Evolutionary conservation across 2,888 invertebrate species (phyloP).

Genomic region (Diarsia mendica): DNA sequence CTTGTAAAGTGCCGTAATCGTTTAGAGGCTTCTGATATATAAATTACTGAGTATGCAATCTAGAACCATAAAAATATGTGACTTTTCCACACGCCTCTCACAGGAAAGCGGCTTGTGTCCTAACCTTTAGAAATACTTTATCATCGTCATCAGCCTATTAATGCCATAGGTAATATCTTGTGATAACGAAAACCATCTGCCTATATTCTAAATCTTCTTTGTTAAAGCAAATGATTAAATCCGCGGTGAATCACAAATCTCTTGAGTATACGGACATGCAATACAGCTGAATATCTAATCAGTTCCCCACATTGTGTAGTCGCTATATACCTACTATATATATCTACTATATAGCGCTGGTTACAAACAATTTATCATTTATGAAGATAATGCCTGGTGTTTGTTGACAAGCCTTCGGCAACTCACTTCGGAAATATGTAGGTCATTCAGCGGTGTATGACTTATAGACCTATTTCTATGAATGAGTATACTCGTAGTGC

Average conservation of each 20-base stretch:
- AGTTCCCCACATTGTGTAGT: slow-evolving; percentile 62
- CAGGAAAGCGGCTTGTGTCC: not conserved
- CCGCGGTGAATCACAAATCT: slow-evolving; percentile 56
- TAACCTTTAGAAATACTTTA: not conserved
- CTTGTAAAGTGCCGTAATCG: slow-evolving; percentile 3
- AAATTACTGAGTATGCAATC: slow-evolving; percentile 3
- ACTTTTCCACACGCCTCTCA: too few relatives aligned
- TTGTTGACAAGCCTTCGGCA: slow-evolving; percentile 67
- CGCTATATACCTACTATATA: slow-evolving; percentile 11
- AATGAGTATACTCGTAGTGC: slow-evolving; percentile 25
- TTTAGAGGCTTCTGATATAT: not conserved
- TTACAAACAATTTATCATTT: slow-evolving; percentile 70
- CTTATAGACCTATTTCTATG: slow-evolving; percentile 33
- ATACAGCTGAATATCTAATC: slow-evolving; percentile 68
- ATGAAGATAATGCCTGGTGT: slow-evolving; percentile 62
- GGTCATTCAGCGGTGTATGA: slow-evolving; percentile 61
- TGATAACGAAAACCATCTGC: not conserved
- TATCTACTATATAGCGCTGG: too few relatives aligned
- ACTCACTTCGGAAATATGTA: slow-evolving; percentile 66
- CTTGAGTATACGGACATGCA: slow-evolving; percentile 50
- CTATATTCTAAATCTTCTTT: slow-evolving; percentile 17
- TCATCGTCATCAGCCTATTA: too few relatives aligned
- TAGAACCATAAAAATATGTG: not conserved
- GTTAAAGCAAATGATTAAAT: slow-evolving; percentile 28
- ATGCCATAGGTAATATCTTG: too few relatives aligned